phyloP scores from a whole-genome alignment of 2,888 invertebrate genomes.

The Junonia oenone region DNA sequence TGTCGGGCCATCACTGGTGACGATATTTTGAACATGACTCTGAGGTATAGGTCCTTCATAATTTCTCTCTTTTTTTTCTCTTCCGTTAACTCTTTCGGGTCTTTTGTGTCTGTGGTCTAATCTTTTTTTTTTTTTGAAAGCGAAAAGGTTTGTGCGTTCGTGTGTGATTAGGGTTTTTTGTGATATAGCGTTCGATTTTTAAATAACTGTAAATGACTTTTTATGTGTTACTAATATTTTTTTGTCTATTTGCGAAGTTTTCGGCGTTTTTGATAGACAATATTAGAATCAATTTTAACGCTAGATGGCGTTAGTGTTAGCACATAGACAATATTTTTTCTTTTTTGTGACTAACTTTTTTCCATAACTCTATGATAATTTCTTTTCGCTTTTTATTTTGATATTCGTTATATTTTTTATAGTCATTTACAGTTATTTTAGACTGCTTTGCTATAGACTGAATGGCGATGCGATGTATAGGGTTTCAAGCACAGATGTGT shows the following conservation, averaged over 20 bases:
- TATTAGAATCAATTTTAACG: too few relatives aligned
- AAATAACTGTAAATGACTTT: slow-evolving; percentile 10
- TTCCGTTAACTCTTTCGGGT: slow-evolving; percentile 22
- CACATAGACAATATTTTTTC: not conserved
- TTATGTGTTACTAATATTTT: not conserved
- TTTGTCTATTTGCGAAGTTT: not conserved
- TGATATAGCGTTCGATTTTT: slow-evolving; percentile 22
- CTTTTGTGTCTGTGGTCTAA: slow-evolving; percentile 23
- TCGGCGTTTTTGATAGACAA: not conserved
- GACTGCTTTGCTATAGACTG: slow-evolving; percentile 25
- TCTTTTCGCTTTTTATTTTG: too few relatives aligned
- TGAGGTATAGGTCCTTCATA: slow-evolving; percentile 76
- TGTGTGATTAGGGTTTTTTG: slow-evolving; percentile 23
- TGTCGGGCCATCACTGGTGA: slow-evolving; percentile 83
- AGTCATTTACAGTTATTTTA: slow-evolving; percentile 29
- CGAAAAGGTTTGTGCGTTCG: slow-evolving; percentile 23
- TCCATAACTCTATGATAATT: not conserved
- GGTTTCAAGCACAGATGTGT: slow-evolving; percentile 24
- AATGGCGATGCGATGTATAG: slow-evolving; percentile 30
- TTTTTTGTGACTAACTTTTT: not conserved
- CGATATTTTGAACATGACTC: slow-evolving; percentile 88
- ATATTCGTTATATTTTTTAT: too few relatives aligned
- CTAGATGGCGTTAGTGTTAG: too few relatives aligned
- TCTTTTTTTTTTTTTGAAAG: slow-evolving; percentile 13
- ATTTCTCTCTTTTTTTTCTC: slow-evolving; percentile 18